phyloP scores from a whole-genome alignment of 2,797 vertebrate genomes.

The Sylvilagus floridanus region DNA sequence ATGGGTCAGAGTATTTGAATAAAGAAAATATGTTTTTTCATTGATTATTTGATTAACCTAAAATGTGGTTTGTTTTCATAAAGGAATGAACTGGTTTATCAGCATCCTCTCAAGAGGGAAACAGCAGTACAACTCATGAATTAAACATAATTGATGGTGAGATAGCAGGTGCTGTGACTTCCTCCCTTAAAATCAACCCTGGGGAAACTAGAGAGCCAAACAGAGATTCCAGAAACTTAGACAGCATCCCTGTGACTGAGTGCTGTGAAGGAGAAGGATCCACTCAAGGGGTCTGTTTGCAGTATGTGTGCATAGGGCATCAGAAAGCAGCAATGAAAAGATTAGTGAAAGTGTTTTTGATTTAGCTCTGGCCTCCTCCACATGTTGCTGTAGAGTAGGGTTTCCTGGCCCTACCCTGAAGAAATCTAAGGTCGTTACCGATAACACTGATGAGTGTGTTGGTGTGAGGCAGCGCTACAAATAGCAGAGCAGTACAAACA shows the following conservation, averaged over 20 bases:
- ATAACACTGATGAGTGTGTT: background rate
- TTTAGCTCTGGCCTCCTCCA: background rate
- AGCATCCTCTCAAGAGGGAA: background rate
- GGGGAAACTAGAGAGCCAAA: background rate
- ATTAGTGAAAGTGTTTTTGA: background rate
- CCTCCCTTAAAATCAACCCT: background rate
- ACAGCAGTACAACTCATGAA: background rate
- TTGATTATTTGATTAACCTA: conserved; percentile 33
- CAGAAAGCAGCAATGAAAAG: background rate
- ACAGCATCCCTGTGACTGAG: background rate
- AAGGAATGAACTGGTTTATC: background rate
- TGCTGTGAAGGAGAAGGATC: background rate
- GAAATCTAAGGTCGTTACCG: background rate
- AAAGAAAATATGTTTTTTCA: background rate
- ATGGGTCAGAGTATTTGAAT: conserved; percentile 4
- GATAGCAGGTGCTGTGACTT: background rate
- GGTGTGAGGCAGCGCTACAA: background rate
- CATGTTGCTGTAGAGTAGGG: background rate
- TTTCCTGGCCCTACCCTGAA: background rate
- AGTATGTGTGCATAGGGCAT: background rate
- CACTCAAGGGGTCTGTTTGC: background rate
- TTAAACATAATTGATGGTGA: background rate
- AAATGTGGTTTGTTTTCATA: conserved; percentile 26
- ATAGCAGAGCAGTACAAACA: background rate
- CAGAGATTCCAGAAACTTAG: background rate